Evolutionary conservation across 2,888 invertebrate genomes (phyloP), one percentile per base, ranked within the genome.

Genomic region (Eilema depressum): DNA sequence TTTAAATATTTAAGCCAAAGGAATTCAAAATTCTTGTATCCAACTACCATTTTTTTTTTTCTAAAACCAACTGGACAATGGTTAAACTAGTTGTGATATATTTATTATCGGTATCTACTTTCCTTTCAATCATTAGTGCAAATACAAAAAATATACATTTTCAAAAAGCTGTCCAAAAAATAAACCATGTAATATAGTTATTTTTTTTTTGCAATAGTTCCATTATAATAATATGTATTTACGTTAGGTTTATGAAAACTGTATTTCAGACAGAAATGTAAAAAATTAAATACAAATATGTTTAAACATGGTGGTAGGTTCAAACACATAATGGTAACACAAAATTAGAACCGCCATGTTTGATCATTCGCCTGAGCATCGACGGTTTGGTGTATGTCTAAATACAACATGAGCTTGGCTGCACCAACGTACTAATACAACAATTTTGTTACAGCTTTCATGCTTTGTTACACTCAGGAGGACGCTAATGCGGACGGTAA

Each of bases 391-490:
- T 77, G 67, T 73, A 73, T 69, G 47, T 70, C 26, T 63, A 74
- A 73, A 62, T 71, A 76, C 76, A 64, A 74, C 26, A 61, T 66
- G 47, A 63, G 82, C 82, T 82, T 82, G 65, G 79, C 72, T 64
- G 82, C 82, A 82, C 83, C 73, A 70, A 81, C 75, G 74, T 78
- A 86, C 85, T 90, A 88, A 91, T 86, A 81, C 81, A 86, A 81
- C 85, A 78, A 88, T 91, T 96, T 95, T 96, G 96, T 97, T 98
- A 92, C 97, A 98, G 98, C 98, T 95, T 98, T 98, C 97, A 98
- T 98, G 98, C 97, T 98, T 96, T 98, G 98, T 97, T 98, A 98
- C 96, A 98, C 98, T 88, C 98, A 98, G 96, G 98, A 98, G 96
- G 98, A 98, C 95, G 96, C 98, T 89, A 98, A 97, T 94, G 97